A percentile compares a stretch with the other conserved stretches of the same genome.
Conservation (phyloP, 2,797 vertebrate species). For the Bradypodion ventrale region DNA sequence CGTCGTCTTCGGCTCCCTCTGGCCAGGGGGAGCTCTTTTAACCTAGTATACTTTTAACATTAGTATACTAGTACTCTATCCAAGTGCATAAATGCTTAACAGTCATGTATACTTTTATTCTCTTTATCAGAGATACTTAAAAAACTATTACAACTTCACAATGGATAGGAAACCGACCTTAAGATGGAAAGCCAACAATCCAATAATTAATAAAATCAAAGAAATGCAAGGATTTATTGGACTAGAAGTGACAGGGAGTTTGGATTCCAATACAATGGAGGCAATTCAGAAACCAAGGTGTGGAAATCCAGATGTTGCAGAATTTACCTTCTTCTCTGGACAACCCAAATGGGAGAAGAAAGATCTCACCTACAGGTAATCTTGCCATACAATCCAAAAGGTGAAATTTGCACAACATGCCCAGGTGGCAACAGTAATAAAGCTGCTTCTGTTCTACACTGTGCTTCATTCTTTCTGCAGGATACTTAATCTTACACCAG, state of each 20-base stretch:
- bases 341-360: slow-evolving; percentile 74
- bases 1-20: too few species aligned
- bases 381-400: background rate
- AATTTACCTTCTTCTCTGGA: slow-evolving; percentile 68
- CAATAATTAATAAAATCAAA: slow-evolving; percentile 65
- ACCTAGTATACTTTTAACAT: too few species aligned
- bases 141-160: slow-evolving; percentile 76
- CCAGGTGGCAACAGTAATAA: background rate
- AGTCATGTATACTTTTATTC: background rate
- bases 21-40: too few species aligned
- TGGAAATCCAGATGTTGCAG: slow-evolving; percentile 75
- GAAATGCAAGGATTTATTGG: slow-evolving; percentile 82
- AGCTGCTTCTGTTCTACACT: background rate
- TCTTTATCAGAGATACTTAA: slow-evolving; percentile 74
- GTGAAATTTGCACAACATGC: background rate
- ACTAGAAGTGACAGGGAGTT: slow-evolving; percentile 73
- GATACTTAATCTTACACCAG: slow-evolving; percentile 82
- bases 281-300: slow-evolving; percentile 79
- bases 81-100: background rate
- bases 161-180: slow-evolving; percentile 4
- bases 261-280: slow-evolving; percentile 73
- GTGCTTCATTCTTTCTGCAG: slow-evolving; percentile 58
- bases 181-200: slow-evolving; percentile 43
- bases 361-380: slow-evolving; percentile 82
- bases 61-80: background rate